These are phyloP conservation scores for Drosophila kanekoi DNA, from an alignment of 2,888 invertebrate species.

Conservation along the genomic window DNA sequence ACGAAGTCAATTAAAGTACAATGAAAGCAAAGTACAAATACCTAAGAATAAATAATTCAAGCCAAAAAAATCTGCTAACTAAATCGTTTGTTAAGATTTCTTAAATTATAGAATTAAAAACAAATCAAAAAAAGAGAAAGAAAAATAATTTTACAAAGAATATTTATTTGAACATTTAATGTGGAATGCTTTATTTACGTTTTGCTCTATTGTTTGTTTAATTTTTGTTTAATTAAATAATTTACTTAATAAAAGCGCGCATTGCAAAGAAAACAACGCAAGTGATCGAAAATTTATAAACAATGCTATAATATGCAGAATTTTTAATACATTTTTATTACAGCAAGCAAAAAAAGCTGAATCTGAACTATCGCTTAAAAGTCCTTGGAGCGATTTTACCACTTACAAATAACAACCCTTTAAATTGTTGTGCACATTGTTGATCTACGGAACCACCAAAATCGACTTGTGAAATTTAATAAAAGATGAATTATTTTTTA, in stretches of 20 bases:
- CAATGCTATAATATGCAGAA: slow-evolving; percentile 47
- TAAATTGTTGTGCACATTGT: slow-evolving; percentile 14
- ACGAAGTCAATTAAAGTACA: slow-evolving; percentile 22
- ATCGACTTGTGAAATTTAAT: slow-evolving; percentile 2
- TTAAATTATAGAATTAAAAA: slow-evolving; percentile 36
- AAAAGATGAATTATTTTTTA: slow-evolving; percentile 2
- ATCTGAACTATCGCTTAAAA: slow-evolving; percentile 17
- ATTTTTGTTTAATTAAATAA: slow-evolving; percentile 59
- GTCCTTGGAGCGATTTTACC: slow-evolving; percentile 30
- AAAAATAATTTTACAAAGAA: slow-evolving; percentile 29
- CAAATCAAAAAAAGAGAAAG: slow-evolving; percentile 36
- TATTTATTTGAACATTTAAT: slow-evolving; percentile 39
- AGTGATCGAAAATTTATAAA: slow-evolving; percentile 37
- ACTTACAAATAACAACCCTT: slow-evolving; percentile 8
- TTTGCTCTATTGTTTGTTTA: slow-evolving; percentile 71
- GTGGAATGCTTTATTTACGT: slow-evolving; percentile 65
- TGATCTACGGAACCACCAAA: slow-evolving; percentile 27
- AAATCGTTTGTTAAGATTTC: slow-evolving; percentile 51
- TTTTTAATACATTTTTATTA: slow-evolving; percentile 53
- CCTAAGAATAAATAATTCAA: slow-evolving; percentile 32
- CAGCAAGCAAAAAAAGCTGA: slow-evolving; percentile 40
- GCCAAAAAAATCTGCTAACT: slow-evolving; percentile 16
- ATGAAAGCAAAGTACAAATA: slow-evolving; percentile 43
- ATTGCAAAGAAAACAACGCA: slow-evolving; percentile 36
- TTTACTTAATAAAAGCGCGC: slow-evolving; percentile 60